Evolutionary conservation across 2,797 vertebrate genomes (phyloP), one percentile per base, ranked within the genome.

Genomic region (Cryptoprocta ferox): DNA sequence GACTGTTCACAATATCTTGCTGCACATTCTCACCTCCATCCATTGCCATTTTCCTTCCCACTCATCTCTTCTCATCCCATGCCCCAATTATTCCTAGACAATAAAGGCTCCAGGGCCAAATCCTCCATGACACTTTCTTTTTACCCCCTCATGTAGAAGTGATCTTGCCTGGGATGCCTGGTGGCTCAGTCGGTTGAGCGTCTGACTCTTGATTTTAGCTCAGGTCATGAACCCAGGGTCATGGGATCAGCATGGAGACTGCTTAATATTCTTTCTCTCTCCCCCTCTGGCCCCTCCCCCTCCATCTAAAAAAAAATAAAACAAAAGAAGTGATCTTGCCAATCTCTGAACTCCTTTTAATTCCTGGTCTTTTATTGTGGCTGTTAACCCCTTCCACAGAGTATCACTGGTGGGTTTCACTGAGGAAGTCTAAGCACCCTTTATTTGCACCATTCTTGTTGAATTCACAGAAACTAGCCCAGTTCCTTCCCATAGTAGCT

Each of bases 401-500:
- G 24, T 63, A 73, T 63, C 75, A 45, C n/a, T 59, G 42, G 21
- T 59, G 50, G 16, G 14, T 71, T 92, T 53, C 39, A 50, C 42
- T 53, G 75, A 86, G 45, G 19, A 65, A 83, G 11, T 71, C 53
- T 35, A 21, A 32, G 37, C 39, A 65, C 24, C 4, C 42, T 68
- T 89, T 91, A 42, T 82, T 59, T 61, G n/a, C 32, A 56, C 11
- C 7, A 9, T 80, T 78, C 75, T 96, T 14, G 39, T 48, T 65
- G 73, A 94, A 82, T 75, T 96, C 65, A 91, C 45, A 76, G 56
- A 92, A 73, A 75, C 6, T 66, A 79, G 18, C 30, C 48, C 75
- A 50, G 45, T 59, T 45, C 35, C 50, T 79, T 48, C 37, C 70
- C 0, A 61, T 6, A 30, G 50, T 53, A 56, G 42, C 48, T 92